Percentiles rank a stretch among this genome's conserved stretches.
Conservation (phyloP, 2,797 vertebrate species). For the Peromyscus aztecus region DNA sequence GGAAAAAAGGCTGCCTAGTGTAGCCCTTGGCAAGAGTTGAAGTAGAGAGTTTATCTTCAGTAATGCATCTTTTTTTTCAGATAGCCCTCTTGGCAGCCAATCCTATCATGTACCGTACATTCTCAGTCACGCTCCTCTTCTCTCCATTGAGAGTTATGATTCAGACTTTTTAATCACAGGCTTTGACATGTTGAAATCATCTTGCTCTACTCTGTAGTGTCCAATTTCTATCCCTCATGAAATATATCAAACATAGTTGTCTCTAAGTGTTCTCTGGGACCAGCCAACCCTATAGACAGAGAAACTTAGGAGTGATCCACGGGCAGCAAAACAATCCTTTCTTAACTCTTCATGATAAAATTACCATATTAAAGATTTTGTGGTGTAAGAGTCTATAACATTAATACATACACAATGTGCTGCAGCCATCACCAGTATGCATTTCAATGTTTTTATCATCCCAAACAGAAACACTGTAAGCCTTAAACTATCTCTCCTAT, state of each 20-base stretch:
- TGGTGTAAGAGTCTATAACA: background rate
- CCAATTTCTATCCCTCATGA: constrained; percentile 5
- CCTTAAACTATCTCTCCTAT: background rate
- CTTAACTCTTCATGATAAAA: constrained; percentile 9
- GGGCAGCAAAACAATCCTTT: constrained; percentile 5
- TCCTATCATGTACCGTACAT: background rate
- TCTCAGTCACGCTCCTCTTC: background rate
- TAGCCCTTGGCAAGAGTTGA: constrained; percentile 26
- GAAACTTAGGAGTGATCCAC: background rate
- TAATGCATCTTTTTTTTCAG: background rate
- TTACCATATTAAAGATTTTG: background rate
- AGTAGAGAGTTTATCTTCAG: constrained; percentile 11
- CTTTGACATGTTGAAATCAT: constrained; percentile 26
- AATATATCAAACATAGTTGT: background rate
- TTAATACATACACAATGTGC: background rate
- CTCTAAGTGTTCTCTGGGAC: background rate
- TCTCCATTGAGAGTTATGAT: background rate
- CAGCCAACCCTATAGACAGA: background rate
- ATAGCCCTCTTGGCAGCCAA: background rate
- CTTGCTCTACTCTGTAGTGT: background rate
- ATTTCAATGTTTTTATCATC: background rate
- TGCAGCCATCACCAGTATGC: background rate
- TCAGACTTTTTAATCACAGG: constrained; percentile 1
- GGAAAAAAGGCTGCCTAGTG: background rate
- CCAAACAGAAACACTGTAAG: constrained; percentile 21